These are phyloP conservation scores for Brenthis ino DNA, from an alignment of 2,888 invertebrate genomes.

Conservation along the genomic window DNA sequence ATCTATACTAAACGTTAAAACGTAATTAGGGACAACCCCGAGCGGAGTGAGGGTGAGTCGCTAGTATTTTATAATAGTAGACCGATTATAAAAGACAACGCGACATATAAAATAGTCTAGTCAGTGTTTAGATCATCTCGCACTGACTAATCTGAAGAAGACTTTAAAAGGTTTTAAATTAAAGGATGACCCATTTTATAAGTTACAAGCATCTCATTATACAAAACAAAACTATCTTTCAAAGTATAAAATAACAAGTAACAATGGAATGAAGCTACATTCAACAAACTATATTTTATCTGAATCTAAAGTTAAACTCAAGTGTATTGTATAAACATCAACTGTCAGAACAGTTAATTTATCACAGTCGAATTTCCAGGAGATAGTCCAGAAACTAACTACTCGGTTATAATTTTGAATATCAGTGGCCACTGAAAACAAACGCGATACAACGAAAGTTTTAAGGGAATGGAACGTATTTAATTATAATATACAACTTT, in stretches of 20 bases:
- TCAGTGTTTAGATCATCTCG: too few relatives aligned
- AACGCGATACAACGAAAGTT: not conserved
- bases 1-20: too few relatives aligned
- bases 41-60: too few relatives aligned
- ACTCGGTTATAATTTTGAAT: conserved; percentile 72
- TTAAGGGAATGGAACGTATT: not conserved
- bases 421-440: conserved; percentile 23
- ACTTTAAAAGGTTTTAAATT: too few relatives aligned
- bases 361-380: conserved; percentile 40
- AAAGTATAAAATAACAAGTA: conserved; percentile 16
- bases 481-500: too few relatives aligned
- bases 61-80: too few relatives aligned
- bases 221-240: not conserved
- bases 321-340: conserved; percentile 39
- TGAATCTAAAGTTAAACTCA: conserved; percentile 37
- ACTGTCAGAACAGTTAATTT: conserved; percentile 41
- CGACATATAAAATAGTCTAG: too few relatives aligned
- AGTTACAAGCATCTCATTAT: not conserved
- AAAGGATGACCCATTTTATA: not conserved
- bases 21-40: too few relatives aligned
- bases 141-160: too few relatives aligned
- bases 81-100: too few relatives aligned
- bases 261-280: conserved; percentile 21
- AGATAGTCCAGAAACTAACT: conserved; percentile 47
- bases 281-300: conserved; percentile 38